Base-by-base conservation (phyloP, 2,797 vertebrate species). In the Acestrorhynchus altus region DNA sequence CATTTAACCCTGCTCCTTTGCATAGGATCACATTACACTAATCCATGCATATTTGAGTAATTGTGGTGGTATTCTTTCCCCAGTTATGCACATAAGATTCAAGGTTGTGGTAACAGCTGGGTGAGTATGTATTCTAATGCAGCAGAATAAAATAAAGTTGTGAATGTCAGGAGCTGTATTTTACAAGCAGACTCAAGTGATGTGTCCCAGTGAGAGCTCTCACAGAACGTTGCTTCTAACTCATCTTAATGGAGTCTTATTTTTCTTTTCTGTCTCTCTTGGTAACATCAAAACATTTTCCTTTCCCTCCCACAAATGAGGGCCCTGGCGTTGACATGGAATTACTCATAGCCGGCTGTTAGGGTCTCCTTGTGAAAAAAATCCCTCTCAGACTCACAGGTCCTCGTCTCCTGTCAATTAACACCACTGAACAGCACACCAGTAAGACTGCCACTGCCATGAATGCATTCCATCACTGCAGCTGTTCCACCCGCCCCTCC, bases 251-350 rank as follows among this genome's bases (percentile, higher is more conserved):
- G 65, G 59, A 77, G 77, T 79, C 66, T 85, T 81, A 72, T 83
- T 85, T 85, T 85, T 81, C 66, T 66, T 63, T 80, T 85, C 72
- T 73, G 81, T 84, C 76, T 83, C 80, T 73, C 81, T 80, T 79
- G 78, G 82, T 82, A 84, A 83, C 83, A 82, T 81, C 80, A 84
- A 76, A 83, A 87, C 81, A 82, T 84, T 84, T 87, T 82, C 80
- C 78, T 83, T 84, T 83, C 79, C 67, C 76, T 72, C 64, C 69
- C 69, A 74, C 74, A 76, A 79, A 80, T 71, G 68, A 76, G 75
- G 70, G 77, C 44, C 63, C 68, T 83, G 69, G 66, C 73, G 63
- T 79, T 68, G 77, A 78, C 80, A 81, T 80, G 84, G 72, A 79
- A 81, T 83, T 80, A 83, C 76, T 85, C 75, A 81, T 59, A 78